A percentile compares a stretch with the other conserved stretches of the same genome.
Evolutionary conservation across 2,113 vertebrate species (phyloP).

Genomic region (Tor tambroides): DNA sequence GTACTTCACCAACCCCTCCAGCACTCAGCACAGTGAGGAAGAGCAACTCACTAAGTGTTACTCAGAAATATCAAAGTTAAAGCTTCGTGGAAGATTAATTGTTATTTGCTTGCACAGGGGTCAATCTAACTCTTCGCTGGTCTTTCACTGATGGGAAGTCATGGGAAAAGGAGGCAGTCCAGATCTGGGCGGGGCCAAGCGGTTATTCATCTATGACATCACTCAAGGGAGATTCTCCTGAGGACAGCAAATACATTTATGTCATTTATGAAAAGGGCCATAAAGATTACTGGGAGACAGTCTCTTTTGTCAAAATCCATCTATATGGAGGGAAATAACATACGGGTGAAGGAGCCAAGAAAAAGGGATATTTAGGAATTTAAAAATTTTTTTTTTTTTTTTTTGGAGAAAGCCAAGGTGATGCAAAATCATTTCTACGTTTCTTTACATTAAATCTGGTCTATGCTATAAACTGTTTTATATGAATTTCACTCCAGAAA

Average conservation of each 20-base stretch:
- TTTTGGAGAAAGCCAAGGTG: not conserved
- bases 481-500: not conserved
- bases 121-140: slow-evolving; percentile 89
- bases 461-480: not conserved
- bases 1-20: slow-evolving; percentile 87
- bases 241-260: slow-evolving; percentile 78
- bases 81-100: not conserved
- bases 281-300: slow-evolving; percentile 72
- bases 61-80: not conserved
- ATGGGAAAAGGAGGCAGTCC: slow-evolving; percentile 77
- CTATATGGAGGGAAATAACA: slow-evolving; percentile 73
- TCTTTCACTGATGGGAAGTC: slow-evolving; percentile 79
- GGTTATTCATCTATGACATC: slow-evolving; percentile 85
- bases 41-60: not conserved
- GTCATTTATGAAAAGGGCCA: slow-evolving; percentile 87
- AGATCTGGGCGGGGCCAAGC: slow-evolving; percentile 86
- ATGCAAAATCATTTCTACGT: not conserved
- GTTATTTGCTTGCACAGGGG: slow-evolving; percentile 69
- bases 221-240: slow-evolving; percentile 59
- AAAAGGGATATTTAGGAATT: slow-evolving; percentile 27
- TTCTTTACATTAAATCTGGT: not conserved
- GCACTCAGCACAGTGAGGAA: slow-evolving; percentile 62
- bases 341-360: not conserved
- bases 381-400: too few relatives aligned
- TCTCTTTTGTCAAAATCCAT: slow-evolving; percentile 84